Evolutionary conservation across 2,888 invertebrate species (phyloP), one percentile per base, ranked within the genome.

Genomic region (Byasa hedistus): DNA sequence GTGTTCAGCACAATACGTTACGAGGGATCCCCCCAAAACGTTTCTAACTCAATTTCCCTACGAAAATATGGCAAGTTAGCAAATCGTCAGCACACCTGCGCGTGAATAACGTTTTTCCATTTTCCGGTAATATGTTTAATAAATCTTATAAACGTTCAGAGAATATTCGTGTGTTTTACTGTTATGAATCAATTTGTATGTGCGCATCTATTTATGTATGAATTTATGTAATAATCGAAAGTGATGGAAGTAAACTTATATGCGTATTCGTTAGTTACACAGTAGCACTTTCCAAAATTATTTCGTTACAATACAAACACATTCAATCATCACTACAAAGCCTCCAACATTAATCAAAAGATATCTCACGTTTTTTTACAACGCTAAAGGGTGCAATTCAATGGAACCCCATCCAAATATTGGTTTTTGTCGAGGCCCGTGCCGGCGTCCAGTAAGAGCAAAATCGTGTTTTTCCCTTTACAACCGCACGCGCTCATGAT

Each of bases 51-150:
- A 85, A 87, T 90, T 86, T 80, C 75, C 79, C 76, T 77, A 81
- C 84, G 85, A 87, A 89, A 89, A 89, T 90, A 87, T 85, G 80
- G 84, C 86, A 79, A 88, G 81, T 89, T 91, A 87, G 91, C 89
- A 86, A 86, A 90, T 90, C 84, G 89, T 88, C 88, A 85, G 87
- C 82, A 80, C 91, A 91, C 90, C 90, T 91, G 91, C 79, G 87
- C 82, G 70, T 89, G 91, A 91, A 83, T 87, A 86, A 91, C 87
- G 89, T 75, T 83, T 83, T 79, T 81, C 85, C 84, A 85, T 89
- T 88, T 84, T 75, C 78, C 76, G 79, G 82, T 90, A 87, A 90
- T 89, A 87, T 80, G 80, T 79, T 79, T 84, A 84, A 90, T 91
- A 91, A 91, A 91, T 90, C 85, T 83, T 73, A 76, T 74, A 76